Conservation (phyloP, 2,797 vertebrate genomes). For the Tadarida brasiliensis region DNA sequence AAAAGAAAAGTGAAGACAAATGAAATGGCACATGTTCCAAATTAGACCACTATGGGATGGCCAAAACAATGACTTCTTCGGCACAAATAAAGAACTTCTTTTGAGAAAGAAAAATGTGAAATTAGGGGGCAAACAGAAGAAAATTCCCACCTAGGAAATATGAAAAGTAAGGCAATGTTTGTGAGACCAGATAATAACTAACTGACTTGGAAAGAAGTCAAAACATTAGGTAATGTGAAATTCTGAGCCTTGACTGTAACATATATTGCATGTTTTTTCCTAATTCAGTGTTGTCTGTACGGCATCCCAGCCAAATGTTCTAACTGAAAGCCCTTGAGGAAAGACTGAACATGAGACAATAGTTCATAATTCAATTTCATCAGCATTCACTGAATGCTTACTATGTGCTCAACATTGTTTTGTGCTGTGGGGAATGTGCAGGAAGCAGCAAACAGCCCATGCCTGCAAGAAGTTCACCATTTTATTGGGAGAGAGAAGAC, state of each 20-base stretch:
- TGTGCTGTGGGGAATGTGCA: constrained; percentile 52
- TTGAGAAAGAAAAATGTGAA: not conserved
- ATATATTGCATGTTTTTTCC: constrained; percentile 71
- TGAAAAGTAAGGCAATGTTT: constrained; percentile 52
- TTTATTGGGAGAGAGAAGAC: not conserved
- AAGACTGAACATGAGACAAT: constrained; percentile 80
- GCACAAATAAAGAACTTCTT: constrained; percentile 41
- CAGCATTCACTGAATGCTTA: constrained; percentile 63
- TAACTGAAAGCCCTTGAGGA: constrained; percentile 79
- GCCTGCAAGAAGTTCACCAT: constrained; percentile 31
- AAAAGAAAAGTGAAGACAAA: constrained; percentile 64
- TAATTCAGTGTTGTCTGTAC: constrained; percentile 77
- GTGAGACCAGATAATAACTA: constrained; percentile 69
- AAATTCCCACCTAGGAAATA: constrained; percentile 26
- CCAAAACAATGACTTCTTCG: constrained; percentile 55
- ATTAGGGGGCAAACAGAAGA: constrained; percentile 30
- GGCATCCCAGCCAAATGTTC: constrained; percentile 78
- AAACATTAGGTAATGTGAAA: constrained; percentile 75
- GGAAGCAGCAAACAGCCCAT: constrained; percentile 45
- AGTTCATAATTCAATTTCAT: constrained; percentile 78
- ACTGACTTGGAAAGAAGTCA: constrained; percentile 77
- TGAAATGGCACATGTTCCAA: constrained; percentile 49
- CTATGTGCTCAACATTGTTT: constrained; percentile 55
- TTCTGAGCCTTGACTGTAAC: constrained; percentile 68
- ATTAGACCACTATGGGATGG: constrained; percentile 54